A percentile compares a stretch with the other conserved stretches of the same genome.
These are phyloP conservation scores for Recurvirostra avosetta DNA, from an alignment of 2,113 vertebrate genomes.

Conservation along the genomic window DNA sequence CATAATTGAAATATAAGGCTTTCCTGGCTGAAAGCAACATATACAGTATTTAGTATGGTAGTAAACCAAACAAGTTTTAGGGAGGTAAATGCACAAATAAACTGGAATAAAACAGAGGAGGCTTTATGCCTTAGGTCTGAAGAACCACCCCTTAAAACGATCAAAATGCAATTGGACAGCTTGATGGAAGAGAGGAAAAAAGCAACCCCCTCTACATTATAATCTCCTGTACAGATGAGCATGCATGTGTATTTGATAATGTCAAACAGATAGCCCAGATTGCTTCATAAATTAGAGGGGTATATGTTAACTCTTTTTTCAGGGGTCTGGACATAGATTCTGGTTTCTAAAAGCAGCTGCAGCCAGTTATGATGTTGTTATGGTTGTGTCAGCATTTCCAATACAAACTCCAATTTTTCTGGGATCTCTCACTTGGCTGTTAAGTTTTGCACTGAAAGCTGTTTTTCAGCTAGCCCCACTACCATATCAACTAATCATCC, in stretches of 20 bases:
- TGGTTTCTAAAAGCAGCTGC: slow-evolving; percentile 48
- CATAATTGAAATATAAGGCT: slow-evolving; percentile 65
- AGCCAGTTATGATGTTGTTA: slow-evolving; percentile 45
- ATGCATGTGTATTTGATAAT: not conserved
- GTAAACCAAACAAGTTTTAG: slow-evolving; percentile 62
- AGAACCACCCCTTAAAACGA: slow-evolving; percentile 42
- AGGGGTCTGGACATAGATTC: slow-evolving; percentile 3
- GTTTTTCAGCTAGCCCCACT: not conserved
- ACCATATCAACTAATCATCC: slow-evolving; percentile 1
- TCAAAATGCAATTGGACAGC: slow-evolving; percentile 4
- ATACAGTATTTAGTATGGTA: slow-evolving; percentile 50
- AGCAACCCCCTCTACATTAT: not conserved
- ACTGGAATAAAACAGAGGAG: slow-evolving; percentile 15
- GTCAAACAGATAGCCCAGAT: not conserved
- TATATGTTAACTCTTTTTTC: slow-evolving; percentile 12
- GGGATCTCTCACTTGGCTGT: slow-evolving; percentile 19
- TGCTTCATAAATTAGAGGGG: not conserved
- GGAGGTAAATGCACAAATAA: slow-evolving; percentile 39
- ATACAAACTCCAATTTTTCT: slow-evolving; percentile 53
- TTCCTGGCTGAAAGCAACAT: slow-evolving; percentile 50
- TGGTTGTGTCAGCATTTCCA: slow-evolving; percentile 52
- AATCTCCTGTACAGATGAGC: not conserved
- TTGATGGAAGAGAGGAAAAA: slow-evolving; percentile 7
- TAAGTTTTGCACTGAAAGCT: slow-evolving; percentile 53
- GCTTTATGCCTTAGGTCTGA: slow-evolving; percentile 26